A percentile compares a stretch with the other conserved stretches of the same genome.
Evolutionary conservation across 2,888 invertebrate species (phyloP).

Genomic region (Homarus gammarus): DNA sequence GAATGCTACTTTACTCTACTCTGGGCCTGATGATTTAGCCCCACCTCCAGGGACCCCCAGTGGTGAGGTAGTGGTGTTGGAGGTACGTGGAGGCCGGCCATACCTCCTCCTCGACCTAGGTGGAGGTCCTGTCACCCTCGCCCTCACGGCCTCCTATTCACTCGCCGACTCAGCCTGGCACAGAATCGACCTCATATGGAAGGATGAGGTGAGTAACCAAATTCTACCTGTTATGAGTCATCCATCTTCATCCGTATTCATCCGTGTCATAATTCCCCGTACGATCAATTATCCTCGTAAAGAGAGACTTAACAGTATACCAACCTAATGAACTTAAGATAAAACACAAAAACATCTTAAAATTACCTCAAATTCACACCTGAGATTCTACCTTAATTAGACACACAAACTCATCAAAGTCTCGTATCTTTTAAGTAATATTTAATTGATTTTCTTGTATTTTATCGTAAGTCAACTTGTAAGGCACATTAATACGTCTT

Average conservation of each 20-base stretch:
- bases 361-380: too few species aligned
- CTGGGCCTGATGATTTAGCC: slow-evolving; percentile 24
- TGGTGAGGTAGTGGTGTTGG: background rate
- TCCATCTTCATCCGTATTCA: background rate
- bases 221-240: too few species aligned
- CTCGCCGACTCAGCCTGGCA: slow-evolving; percentile 92
- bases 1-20: slow-evolving; percentile 92
- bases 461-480: too few species aligned
- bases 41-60: background rate
- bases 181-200: slow-evolving; percentile 89
- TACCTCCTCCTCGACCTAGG: slow-evolving; percentile 93
- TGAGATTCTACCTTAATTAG: too few species aligned
- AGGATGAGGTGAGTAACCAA: slow-evolving; percentile 79
- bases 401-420: too few species aligned
- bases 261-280: background rate
- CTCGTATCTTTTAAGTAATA: too few species aligned
- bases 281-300: background rate
- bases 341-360: too few species aligned
- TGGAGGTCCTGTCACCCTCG: slow-evolving; percentile 86
- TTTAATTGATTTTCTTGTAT: too few species aligned
- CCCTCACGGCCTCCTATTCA: slow-evolving; percentile 80
- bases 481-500: too few species aligned
- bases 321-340: too few species aligned
- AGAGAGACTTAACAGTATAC: too few species aligned
- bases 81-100: slow-evolving; percentile 88